Percentiles rank a stretch among this genome's conserved stretches.
These are phyloP conservation scores for Corvus hawaiiensis DNA, from an alignment of 2,113 vertebrate genomes.

Conservation along the genomic window DNA sequence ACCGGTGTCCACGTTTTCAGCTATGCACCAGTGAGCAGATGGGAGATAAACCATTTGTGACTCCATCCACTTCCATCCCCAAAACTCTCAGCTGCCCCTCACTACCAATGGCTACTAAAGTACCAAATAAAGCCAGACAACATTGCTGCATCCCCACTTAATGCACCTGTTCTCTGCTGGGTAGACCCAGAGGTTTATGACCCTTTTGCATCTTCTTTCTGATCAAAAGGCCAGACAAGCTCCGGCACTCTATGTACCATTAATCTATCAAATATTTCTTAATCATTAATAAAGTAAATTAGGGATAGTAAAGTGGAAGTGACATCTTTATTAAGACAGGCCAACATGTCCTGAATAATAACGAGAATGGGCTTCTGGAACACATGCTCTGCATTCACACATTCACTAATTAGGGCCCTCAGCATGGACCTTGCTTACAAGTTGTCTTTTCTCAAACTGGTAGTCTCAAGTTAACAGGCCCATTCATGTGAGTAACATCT, in stretches of 20 bases:
- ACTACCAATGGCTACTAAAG: background rate
- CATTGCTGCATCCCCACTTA: background rate
- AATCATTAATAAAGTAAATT: conserved; percentile 56
- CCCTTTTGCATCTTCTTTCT: background rate
- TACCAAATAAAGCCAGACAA: background rate
- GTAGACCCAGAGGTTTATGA: background rate
- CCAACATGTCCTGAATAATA: conserved; percentile 26
- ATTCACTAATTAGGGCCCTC: background rate
- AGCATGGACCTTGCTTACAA: background rate
- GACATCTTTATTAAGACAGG: conserved; percentile 44
- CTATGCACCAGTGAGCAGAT: background rate
- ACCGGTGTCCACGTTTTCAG: fast-evolving
- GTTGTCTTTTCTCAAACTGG: background rate
- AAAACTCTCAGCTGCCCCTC: background rate
- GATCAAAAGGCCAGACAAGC: conserved; percentile 17
- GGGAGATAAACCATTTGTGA: background rate
- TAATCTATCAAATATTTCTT: conserved; percentile 34
- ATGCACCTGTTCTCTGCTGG: background rate
- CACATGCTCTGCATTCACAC: background rate
- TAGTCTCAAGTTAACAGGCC: background rate
- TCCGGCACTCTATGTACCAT: background rate
- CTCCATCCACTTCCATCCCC: background rate
- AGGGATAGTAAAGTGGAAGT: conserved; percentile 31
- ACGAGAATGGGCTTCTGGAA: background rate
- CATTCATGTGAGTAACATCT: background rate